phyloP scores from a whole-genome alignment of 1,140 invertebrate genomes.

The Zaprionus africanus region DNA sequence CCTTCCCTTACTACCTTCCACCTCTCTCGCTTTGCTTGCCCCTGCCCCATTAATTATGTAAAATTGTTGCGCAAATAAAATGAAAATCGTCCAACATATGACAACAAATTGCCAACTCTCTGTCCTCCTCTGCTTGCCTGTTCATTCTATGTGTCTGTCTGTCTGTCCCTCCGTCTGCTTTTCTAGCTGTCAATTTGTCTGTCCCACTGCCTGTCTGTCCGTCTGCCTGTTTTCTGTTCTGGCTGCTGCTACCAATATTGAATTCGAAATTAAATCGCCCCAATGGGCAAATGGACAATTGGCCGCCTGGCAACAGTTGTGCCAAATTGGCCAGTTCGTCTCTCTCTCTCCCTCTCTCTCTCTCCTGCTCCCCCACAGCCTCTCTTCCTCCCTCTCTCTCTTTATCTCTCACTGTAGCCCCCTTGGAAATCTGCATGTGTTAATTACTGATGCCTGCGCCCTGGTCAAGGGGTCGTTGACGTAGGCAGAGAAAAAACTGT shows the following conservation, averaged over 20 bases:
- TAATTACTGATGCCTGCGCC: conserved; percentile 67
- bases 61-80: conserved; percentile 69
- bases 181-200: conserved; percentile 19
- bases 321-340: conserved; percentile 62
- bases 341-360: background rate
- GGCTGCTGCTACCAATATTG: conserved; percentile 68
- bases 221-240: background rate
- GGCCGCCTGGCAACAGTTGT: conserved; percentile 71
- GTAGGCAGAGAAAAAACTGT: conserved; percentile 56
- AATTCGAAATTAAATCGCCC: conserved; percentile 80
- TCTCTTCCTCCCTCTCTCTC: background rate
- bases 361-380: background rate
- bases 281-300: conserved; percentile 59
- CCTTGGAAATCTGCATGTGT: conserved; percentile 75
- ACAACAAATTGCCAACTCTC: conserved; percentile 62
- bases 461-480: conserved; percentile 59
- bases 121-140: background rate
- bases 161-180: background rate
- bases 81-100: conserved; percentile 64
- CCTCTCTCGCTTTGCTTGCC: background rate
- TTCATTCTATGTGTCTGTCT: background rate
- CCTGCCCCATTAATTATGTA: conserved; percentile 63
- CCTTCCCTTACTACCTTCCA: no score
- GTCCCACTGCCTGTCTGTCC: conserved; percentile 4
- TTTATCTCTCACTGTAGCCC: conserved; percentile 10